A percentile compares a stretch with the other conserved stretches of the same genome.
phyloP scores from a whole-genome alignment of 2,113 vertebrate genomes.

The Pungitius pungitius region DNA sequence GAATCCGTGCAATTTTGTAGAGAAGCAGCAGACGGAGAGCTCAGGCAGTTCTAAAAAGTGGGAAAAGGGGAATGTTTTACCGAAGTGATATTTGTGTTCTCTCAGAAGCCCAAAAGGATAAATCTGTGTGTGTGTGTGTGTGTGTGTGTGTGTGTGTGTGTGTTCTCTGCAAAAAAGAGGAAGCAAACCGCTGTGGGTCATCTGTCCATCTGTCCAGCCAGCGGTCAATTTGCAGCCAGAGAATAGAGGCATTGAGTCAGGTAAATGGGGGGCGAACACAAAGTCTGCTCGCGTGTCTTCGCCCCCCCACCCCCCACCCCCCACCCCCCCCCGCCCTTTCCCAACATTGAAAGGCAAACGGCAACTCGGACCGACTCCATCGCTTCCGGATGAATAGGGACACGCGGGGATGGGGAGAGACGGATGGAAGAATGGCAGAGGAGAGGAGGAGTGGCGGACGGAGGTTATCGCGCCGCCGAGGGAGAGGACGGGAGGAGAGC shows the following conservation, averaged over 20 bases:
- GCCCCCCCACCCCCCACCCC: too few species aligned
- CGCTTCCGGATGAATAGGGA: conserved; percentile 70
- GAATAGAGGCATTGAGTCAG: conserved; percentile 77
- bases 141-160: conserved; percentile 14
- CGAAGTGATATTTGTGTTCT: conserved; percentile 37
- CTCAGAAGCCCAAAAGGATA: conserved; percentile 23
- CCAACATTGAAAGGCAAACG: conserved; percentile 66
- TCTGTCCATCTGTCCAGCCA: conserved; percentile 71
- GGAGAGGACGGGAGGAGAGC: conserved; percentile 32
- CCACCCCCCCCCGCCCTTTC: too few species aligned
- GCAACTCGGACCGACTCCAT: conserved; percentile 68
- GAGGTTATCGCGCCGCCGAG: conserved; percentile 70
- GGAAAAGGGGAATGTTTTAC: conserved; percentile 21
- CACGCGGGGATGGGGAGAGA: conserved; percentile 53
- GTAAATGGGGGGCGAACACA: conserved; percentile 70
- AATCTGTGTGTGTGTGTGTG: conserved; percentile 40
- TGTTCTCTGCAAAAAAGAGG: not conserved
- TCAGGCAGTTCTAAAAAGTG: conserved; percentile 19
- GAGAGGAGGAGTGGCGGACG: conserved; percentile 62
- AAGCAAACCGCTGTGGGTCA: conserved; percentile 62
- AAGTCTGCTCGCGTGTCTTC: conserved; percentile 38
- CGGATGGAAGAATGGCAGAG: conserved; percentile 62
- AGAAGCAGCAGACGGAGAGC: not conserved
- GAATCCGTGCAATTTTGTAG: not conserved
- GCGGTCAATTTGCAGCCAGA: conserved; percentile 72